A percentile compares a stretch with the other conserved stretches of the same genome.
These are phyloP conservation scores for Poeciliopsis presidionis DNA, from an alignment of 2,797 vertebrate species.

Conservation along the genomic window DNA sequence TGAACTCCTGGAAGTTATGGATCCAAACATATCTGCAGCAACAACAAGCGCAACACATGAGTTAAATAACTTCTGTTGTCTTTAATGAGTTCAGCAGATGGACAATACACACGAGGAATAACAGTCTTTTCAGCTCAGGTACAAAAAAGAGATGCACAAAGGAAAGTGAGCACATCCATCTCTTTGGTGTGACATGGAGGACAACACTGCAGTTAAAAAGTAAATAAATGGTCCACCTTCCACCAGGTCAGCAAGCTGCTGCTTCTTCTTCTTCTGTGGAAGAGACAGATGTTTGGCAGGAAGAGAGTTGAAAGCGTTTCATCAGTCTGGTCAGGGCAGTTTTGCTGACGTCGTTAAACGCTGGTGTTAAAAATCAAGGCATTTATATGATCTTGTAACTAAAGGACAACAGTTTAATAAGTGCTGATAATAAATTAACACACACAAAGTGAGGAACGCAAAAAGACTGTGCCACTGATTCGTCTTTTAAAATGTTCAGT, in stretches of 20 bases:
- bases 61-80: conserved; percentile 41
- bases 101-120: conserved; percentile 35
- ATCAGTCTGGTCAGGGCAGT: conserved; percentile 47
- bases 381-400: conserved; percentile 11
- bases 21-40: conserved; percentile 32
- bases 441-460: conserved; percentile 9
- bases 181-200: conserved; percentile 13
- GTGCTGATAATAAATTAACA: conserved; percentile 12
- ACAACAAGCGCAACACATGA: conserved; percentile 34
- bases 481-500: conserved; percentile 11
- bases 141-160: conserved; percentile 51
- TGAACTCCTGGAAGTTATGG: conserved; percentile 19
- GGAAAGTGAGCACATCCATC: conserved; percentile 19
- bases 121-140: conserved; percentile 51
- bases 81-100: conserved; percentile 68
- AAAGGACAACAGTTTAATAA: conserved; percentile 7
- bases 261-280: conserved; percentile 9
- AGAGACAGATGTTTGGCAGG: conserved; percentile 52
- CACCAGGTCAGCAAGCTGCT: conserved; percentile 31
- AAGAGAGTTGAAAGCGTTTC: conserved; percentile 47
- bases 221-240: conserved; percentile 19
- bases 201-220: conserved; percentile 20
- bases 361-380: conserved; percentile 25
- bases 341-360: conserved; percentile 37
- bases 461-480: conserved; percentile 26